phyloP scores from a whole-genome alignment of 2,113 vertebrate genomes.

The Bettongia penicillata region DNA sequence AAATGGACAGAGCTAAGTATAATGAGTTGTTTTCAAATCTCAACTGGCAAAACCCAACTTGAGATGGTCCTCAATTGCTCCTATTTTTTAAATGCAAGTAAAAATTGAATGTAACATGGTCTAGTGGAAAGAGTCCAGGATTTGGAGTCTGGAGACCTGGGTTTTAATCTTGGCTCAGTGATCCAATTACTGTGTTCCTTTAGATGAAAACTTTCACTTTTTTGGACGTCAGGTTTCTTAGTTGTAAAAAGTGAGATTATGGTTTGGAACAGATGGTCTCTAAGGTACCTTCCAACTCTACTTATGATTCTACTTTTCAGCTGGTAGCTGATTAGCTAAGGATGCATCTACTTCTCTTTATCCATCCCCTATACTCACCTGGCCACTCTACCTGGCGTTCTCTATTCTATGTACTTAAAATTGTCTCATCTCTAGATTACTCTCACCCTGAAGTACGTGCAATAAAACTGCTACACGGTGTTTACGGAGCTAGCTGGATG shows the following conservation, averaged over 20 bases:
- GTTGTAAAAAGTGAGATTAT: background rate
- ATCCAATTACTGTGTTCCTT: background rate
- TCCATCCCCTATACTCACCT: background rate
- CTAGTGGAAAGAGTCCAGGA: background rate
- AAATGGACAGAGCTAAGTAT: background rate
- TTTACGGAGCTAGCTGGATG: background rate
- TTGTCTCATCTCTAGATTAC: background rate
- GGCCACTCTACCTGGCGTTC: background rate
- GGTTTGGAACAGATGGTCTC: background rate
- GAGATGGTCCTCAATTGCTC: background rate
- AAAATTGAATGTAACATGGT: background rate
- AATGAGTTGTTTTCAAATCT: background rate
- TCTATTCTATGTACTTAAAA: background rate
- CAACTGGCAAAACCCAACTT: background rate
- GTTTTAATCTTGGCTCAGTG: background rate
- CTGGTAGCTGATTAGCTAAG: background rate
- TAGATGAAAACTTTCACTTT: background rate
- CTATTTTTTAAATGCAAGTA: background rate
- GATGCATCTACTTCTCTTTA: background rate
- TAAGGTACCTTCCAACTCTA: background rate
- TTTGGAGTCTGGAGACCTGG: background rate
- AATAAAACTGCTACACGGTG: background rate
- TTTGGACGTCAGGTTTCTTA: background rate
- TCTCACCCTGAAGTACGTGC: background rate
- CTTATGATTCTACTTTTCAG: background rate